Conservation (phyloP, 2,113 vertebrate genomes). For the Hippopotamus amphibius region DNA sequence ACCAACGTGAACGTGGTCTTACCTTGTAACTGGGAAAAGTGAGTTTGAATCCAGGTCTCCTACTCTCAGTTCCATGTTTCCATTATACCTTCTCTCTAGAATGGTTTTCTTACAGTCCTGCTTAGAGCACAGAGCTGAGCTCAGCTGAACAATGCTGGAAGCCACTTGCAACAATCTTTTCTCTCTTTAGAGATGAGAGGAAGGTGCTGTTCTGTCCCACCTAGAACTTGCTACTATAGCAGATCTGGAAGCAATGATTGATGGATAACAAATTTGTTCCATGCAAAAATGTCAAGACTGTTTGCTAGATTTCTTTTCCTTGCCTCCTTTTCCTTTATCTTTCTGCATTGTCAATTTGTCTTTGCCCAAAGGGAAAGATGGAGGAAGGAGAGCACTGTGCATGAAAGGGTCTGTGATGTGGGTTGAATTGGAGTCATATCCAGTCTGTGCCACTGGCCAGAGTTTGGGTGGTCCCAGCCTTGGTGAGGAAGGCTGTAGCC, state of each 20-base stretch:
- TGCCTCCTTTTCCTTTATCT: background rate
- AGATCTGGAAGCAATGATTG: background rate
- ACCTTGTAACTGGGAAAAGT: background rate
- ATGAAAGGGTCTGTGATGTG: background rate
- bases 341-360: background rate
- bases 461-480: background rate
- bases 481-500: background rate
- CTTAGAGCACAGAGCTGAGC: background rate
- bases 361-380: background rate
- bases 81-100: background rate
- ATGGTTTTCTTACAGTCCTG: background rate
- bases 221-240: background rate
- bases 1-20: background rate
- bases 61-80: background rate
- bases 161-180: background rate
- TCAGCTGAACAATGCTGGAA: background rate
- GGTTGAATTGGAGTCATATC: background rate
- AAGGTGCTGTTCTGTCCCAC: background rate
- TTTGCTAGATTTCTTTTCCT: background rate
- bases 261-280: background rate
- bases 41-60: background rate
- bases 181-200: background rate
- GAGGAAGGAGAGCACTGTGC: background rate
- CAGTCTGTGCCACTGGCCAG: background rate
- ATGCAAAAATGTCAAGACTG: background rate